A percentile compares a stretch with the other conserved stretches of the same genome.
Evolutionary conservation across 2,888 invertebrate genomes (phyloP).

Genomic region (Dioctria linearis): DNA sequence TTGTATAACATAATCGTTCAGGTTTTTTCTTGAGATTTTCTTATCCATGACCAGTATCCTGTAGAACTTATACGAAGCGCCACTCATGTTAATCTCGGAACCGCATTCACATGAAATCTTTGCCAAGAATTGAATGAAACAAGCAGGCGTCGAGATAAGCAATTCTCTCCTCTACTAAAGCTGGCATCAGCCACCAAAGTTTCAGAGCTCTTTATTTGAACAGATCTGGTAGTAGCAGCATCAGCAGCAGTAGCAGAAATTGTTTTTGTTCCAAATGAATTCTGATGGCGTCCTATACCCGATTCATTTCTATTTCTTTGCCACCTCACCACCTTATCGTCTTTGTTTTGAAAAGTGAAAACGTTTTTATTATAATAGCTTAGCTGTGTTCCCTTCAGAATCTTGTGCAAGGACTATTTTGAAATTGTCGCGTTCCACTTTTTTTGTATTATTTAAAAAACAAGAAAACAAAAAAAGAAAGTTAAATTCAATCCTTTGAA

Average conservation of each 20-base stretch:
- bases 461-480: not conserved
- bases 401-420: constrained; percentile 12
- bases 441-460: not conserved
- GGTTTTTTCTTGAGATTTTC: constrained; percentile 9
- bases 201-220: constrained; percentile 19
- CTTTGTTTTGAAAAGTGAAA: constrained; percentile 32
- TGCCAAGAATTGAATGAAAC: constrained; percentile 29
- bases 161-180: not conserved
- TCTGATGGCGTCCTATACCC: not conserved
- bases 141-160: constrained; percentile 17
- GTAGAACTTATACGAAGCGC: not conserved
- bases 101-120: constrained; percentile 14
- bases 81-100: not conserved
- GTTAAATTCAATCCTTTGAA: constrained; percentile 26
- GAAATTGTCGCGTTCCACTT: constrained; percentile 13
- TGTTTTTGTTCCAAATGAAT: constrained; percentile 32
- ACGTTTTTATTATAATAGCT: constrained; percentile 28
- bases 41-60: not conserved
- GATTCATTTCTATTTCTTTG: not conserved
- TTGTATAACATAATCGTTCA: constrained; percentile 9
- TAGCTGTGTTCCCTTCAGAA: not conserved
- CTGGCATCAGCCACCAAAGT: constrained; percentile 5
- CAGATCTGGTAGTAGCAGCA: not conserved
- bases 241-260: not conserved
- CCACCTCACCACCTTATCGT: not conserved